Percentiles rank a stretch among this genome's conserved stretches.
Conservation (phyloP, 2,797 vertebrate species). For the Spondyliosoma cantharus region DNA sequence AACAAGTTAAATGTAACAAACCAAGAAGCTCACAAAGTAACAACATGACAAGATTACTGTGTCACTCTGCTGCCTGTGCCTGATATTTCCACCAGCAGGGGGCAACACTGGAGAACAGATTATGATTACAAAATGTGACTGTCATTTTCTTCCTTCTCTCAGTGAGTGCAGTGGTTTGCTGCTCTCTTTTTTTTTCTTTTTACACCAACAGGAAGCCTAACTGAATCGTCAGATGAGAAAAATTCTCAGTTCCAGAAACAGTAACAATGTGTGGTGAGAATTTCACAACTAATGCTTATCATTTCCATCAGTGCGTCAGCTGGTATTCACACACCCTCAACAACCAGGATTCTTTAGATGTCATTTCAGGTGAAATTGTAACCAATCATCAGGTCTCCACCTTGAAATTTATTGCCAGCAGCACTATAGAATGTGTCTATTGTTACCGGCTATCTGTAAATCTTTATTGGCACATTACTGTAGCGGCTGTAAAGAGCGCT, state of each 20-base stretch:
- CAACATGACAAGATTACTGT: neutral
- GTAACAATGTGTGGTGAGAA: slow-evolving; percentile 5
- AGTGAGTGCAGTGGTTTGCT: slow-evolving; percentile 31
- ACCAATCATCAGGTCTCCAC: neutral
- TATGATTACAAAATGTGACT: neutral
- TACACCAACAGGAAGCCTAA: slow-evolving; percentile 62
- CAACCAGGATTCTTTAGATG: neutral
- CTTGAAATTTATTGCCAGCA: neutral
- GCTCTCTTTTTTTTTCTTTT: slow-evolving; percentile 1
- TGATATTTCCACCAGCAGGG: slow-evolving; percentile 25
- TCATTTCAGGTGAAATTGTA: slow-evolving; percentile 11
- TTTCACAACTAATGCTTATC: slow-evolving; percentile 28
- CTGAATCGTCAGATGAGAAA: slow-evolving; percentile 16
- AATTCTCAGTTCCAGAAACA: slow-evolving; percentile 15
- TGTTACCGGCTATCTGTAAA: slow-evolving; percentile 2
- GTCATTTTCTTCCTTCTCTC: slow-evolving; percentile 16
- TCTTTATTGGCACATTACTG: slow-evolving; percentile 17
- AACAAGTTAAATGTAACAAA: neutral
- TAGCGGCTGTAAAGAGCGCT: slow-evolving; percentile 12
- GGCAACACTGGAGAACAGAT: neutral
- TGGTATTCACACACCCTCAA: slow-evolving; percentile 16
- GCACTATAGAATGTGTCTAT: neutral
- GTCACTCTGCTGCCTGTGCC: neutral
- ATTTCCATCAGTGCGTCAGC: slow-evolving; percentile 25
- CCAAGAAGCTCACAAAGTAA: neutral